Conservation (phyloP, 2,797 vertebrate genomes). For the Pitangus sulphuratus region DNA sequence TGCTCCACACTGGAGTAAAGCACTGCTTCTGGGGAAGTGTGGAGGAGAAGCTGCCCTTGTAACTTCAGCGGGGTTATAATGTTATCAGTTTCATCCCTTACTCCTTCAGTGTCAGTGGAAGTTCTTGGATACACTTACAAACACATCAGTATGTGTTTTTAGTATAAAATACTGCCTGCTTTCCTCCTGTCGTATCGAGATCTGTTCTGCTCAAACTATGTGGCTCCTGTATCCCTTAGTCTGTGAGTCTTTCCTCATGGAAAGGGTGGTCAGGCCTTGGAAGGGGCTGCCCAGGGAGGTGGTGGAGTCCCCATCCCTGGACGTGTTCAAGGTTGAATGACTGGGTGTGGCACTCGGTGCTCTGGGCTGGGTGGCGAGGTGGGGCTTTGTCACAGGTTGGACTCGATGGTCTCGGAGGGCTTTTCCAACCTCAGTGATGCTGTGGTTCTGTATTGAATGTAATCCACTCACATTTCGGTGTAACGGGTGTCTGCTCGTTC, state of each 20-base stretch:
- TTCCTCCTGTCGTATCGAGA: background rate
- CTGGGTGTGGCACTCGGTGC: background rate
- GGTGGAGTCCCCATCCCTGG: background rate
- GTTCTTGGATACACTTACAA: background rate
- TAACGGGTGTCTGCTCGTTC: background rate
- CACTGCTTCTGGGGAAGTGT: background rate
- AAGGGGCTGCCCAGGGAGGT: background rate
- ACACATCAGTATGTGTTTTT: rapidly evolving
- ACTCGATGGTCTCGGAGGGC: rapidly evolving
- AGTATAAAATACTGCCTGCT: background rate
- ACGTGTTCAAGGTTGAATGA: background rate
- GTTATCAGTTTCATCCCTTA: rapidly evolving
- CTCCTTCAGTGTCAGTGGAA: background rate
- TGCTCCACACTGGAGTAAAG: background rate
- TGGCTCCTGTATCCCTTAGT: background rate
- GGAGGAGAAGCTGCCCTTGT: background rate
- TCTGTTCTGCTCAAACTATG: background rate
- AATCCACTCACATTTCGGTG: background rate
- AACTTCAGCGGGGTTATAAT: background rate
- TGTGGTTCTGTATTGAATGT: background rate
- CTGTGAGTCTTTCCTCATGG: background rate
- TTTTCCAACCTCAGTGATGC: background rate
- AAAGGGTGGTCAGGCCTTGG: background rate
- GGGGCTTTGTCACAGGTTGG: background rate
- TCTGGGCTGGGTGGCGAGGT: background rate